Percentiles rank a stretch among this genome's conserved stretches.
phyloP scores from a whole-genome alignment of 2,888 invertebrate species.

The Rhagonycha lutea region DNA sequence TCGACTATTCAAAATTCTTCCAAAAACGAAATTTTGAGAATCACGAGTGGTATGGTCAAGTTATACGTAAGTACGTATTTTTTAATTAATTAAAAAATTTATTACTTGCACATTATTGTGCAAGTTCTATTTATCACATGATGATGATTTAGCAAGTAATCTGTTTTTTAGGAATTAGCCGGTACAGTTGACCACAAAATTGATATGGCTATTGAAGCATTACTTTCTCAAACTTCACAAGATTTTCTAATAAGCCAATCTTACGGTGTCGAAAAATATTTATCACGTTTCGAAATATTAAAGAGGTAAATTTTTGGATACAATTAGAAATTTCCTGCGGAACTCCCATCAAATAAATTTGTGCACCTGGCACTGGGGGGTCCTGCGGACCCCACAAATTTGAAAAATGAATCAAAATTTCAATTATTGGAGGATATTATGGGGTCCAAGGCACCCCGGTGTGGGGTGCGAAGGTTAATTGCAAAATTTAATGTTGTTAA shows the following conservation, averaged over 20 bases:
- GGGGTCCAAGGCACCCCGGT: too few species aligned
- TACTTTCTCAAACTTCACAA: background rate
- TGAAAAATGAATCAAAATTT: too few species aligned
- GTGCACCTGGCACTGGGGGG: too few species aligned
- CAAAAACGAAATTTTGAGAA: background rate
- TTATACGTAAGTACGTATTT: constrained; percentile 1
- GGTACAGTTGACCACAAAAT: background rate
- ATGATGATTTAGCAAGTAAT: background rate
- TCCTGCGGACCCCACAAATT: too few species aligned
- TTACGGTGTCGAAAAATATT: background rate
- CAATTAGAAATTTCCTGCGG: background rate
- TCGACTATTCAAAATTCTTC: background rate
- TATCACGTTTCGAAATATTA: background rate
- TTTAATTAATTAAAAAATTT: background rate
- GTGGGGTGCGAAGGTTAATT: too few species aligned
- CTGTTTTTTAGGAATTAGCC: background rate
- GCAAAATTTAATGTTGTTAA: background rate
- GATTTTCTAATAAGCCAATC: background rate
- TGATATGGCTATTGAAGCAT: background rate
- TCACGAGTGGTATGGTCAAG: background rate
- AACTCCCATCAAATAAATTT: background rate
- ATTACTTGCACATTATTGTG: background rate
- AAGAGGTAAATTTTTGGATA: background rate
- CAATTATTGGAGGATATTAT: too few species aligned
- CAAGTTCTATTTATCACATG: background rate